Evolutionary conservation across 2,888 invertebrate species (phyloP).

Genomic region (Cosmopolites sordidus): DNA sequence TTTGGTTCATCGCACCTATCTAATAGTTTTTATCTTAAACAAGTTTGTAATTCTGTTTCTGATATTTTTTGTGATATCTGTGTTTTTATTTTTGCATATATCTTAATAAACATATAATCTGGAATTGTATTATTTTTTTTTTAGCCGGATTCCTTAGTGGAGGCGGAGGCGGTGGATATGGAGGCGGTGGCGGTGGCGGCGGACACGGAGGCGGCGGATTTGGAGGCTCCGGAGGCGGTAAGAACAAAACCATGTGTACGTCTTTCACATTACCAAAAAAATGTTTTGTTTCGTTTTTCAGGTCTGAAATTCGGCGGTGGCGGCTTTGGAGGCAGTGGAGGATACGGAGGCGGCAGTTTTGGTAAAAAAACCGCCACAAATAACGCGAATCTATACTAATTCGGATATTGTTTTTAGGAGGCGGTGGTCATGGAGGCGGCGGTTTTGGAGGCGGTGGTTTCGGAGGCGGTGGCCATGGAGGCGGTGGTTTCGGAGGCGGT

Average conservation of each 20-base stretch:
- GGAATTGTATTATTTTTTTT: conserved; percentile 21
- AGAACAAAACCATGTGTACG: too few species aligned
- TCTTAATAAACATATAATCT: too few species aligned
- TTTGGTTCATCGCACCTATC: too few species aligned
- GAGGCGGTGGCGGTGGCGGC: conserved; percentile 7
- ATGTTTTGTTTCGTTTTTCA: too few species aligned
- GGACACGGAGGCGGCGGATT: conserved; percentile 4
- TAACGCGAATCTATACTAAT: too few species aligned
- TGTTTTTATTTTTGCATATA: too few species aligned
- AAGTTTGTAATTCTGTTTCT: too few species aligned
- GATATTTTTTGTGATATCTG: too few species aligned
- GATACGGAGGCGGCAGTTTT: conserved; percentile 20
- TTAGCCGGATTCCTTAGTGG: conserved; percentile 36
- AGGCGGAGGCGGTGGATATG: conserved; percentile 30
- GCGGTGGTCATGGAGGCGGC: conserved; percentile 1
- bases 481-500: conserved; percentile 18
- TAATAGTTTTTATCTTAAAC: too few species aligned
- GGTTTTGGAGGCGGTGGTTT: conserved; percentile 7
- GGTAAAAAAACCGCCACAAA: too few species aligned
- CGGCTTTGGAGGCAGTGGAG: conserved; percentile 32
- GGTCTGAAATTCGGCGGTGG: conserved; percentile 33
- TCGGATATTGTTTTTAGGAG: too few species aligned
- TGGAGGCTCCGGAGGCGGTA: conserved; percentile 20
- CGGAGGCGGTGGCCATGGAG: conserved; percentile 19
- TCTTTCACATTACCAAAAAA: conserved; percentile 20